A percentile compares a stretch with the other conserved stretches of the same genome.
Conservation (phyloP, 2,113 vertebrate genomes). For the Lophochroa leadbeateri region DNA sequence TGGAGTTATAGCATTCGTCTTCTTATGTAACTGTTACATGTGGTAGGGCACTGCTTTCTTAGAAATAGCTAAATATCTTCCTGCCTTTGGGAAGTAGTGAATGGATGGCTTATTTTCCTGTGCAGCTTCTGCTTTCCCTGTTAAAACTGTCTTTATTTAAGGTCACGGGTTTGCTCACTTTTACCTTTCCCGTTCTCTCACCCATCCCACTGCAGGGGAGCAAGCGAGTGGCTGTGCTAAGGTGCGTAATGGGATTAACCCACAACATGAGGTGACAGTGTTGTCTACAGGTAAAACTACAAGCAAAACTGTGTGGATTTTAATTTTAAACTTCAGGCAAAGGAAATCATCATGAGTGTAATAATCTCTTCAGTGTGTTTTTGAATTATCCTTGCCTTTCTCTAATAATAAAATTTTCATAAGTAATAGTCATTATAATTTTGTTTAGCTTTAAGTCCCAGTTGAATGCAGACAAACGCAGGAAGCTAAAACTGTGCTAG, state of each 20-base stretch:
- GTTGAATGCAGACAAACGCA: not conserved
- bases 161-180: not conserved
- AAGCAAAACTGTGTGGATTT: not conserved
- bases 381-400: not conserved
- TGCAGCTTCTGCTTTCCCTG: not conserved
- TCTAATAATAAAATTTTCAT: not conserved
- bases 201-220: accelerated
- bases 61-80: not conserved
- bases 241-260: accelerated
- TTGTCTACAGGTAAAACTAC: not conserved
- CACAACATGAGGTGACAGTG: not conserved
- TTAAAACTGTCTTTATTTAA: not conserved
- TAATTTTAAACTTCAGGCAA: not conserved
- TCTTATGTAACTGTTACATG: not conserved
- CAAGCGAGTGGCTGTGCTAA: accelerated
- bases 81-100: not conserved
- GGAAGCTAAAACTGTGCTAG: not conserved
- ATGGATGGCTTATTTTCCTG: not conserved
- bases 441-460: not conserved
- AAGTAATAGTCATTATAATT: not conserved
- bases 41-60: not conserved
- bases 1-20: not conserved
- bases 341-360: not conserved
- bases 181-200: not conserved
- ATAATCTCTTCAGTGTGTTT: not conserved